phyloP scores from a whole-genome alignment of 2,113 vertebrate genomes.

The Petrocephalus microphthalmus region DNA sequence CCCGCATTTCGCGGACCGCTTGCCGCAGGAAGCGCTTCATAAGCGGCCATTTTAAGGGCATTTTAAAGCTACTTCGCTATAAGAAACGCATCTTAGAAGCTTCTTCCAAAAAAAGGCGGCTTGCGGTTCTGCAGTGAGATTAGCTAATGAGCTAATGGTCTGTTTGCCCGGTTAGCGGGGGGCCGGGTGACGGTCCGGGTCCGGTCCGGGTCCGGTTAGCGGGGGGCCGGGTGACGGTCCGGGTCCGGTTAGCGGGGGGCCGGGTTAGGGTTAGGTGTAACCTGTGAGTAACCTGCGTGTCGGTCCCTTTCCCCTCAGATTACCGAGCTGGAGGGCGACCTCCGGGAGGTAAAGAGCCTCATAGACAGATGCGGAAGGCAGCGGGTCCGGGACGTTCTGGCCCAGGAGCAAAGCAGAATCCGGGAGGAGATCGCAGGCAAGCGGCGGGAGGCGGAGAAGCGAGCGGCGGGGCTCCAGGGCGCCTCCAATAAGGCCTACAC shows the following conservation, averaged over 20 bases:
- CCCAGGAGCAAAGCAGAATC: slow-evolving; percentile 73
- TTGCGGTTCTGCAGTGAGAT: not conserved
- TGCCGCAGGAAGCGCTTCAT: not conserved
- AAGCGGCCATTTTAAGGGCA: too few species aligned
- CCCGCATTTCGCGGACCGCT: not conserved
- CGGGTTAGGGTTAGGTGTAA: too few species aligned
- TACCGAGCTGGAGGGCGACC: slow-evolving; percentile 75
- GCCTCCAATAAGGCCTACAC: slow-evolving; percentile 70
- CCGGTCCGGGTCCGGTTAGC: too few species aligned
- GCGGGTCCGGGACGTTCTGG: slow-evolving; percentile 69
- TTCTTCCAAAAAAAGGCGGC: not conserved
- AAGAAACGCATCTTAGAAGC: too few species aligned
- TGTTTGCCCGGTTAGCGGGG: not conserved
- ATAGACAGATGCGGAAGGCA: slow-evolving; percentile 70
- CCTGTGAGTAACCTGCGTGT: not conserved
- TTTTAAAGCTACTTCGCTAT: too few species aligned
- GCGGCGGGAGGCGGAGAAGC: slow-evolving; percentile 61
- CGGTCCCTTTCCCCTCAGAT: slow-evolving; percentile 45
- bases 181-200: not conserved
- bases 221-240: too few species aligned
- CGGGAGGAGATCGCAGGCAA: slow-evolving; percentile 78
- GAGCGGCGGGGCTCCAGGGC: slow-evolving; percentile 59
- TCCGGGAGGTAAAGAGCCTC: slow-evolving; percentile 73
- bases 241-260: not conserved
- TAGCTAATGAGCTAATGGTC: not conserved